phyloP scores from a whole-genome alignment of 2,113 vertebrate genomes.

The Tragelaphus scriptus region DNA sequence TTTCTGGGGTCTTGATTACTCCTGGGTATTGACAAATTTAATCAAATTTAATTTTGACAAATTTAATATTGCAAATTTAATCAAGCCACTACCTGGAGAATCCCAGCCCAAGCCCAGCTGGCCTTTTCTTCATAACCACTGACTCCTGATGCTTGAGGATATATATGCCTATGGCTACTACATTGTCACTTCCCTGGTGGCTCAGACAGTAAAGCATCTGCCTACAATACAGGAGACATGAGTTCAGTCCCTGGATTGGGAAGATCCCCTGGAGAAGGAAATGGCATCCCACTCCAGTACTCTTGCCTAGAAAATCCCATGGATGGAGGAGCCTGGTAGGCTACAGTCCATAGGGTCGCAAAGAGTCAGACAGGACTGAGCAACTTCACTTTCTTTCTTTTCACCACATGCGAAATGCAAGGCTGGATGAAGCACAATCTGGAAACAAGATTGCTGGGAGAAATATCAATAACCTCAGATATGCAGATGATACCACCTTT shows the following conservation, averaged over 20 bases:
- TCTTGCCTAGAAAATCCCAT: neutral
- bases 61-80: neutral
- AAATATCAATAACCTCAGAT: neutral
- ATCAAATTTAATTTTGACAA: neutral
- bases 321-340: neutral
- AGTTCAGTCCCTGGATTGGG: rapidly evolving
- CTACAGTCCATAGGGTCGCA: neutral
- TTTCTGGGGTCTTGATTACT: neutral
- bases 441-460: neutral
- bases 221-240: neutral
- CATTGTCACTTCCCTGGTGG: neutral
- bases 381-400: neutral
- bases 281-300: neutral
- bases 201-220: neutral
- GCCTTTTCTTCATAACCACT: neutral
- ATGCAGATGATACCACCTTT: neutral
- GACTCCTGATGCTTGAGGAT: neutral
- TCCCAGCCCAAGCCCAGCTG: neutral
- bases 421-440: neutral
- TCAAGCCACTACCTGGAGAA: neutral
- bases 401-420: neutral
- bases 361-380: rapidly evolving
- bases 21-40: neutral
- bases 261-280: neutral
- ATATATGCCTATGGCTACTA: neutral